Percentiles rank a stretch among this genome's conserved stretches.
Conservation (phyloP, 2,888 invertebrate genomes). For the Polyommatus iphigenia region DNA sequence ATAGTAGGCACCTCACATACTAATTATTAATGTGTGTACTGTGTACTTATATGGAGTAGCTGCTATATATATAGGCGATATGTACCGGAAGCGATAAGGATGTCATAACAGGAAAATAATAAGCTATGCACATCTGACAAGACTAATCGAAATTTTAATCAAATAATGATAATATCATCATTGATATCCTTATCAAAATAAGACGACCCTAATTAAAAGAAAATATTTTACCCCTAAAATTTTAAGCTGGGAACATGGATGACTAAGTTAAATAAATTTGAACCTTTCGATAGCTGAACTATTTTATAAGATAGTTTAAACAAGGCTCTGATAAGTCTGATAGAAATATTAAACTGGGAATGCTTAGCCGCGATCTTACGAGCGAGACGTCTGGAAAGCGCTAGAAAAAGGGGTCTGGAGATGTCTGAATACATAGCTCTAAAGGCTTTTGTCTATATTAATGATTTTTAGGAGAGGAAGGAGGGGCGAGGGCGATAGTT, state of each 20-base stretch:
- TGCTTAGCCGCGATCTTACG: background rate
- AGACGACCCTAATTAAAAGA: too few species aligned
- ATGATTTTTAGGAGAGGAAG: background rate
- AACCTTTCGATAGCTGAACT: too few species aligned
- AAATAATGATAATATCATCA: background rate
- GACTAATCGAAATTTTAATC: background rate
- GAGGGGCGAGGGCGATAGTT: background rate
- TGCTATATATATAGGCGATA: background rate
- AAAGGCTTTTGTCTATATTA: background rate
- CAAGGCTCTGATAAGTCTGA: background rate
- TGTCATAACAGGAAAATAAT: background rate
- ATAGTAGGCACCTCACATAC: background rate
- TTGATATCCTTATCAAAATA: background rate
- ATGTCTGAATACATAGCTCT: background rate
- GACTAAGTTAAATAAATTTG: too few species aligned
- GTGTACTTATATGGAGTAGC: background rate
- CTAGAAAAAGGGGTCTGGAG: background rate
- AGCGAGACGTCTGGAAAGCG: slow-evolving; percentile 1
- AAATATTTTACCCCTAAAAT: too few species aligned
- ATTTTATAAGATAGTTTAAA: background rate
- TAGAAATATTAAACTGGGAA: background rate
- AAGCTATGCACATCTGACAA: background rate
- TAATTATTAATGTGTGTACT: slow-evolving; percentile 10
- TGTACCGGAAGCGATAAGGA: background rate
- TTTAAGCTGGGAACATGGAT: too few species aligned